These are phyloP conservation scores for Sparidentex hasta DNA, from an alignment of 2,797 vertebrate genomes.

Conservation along the genomic window DNA sequence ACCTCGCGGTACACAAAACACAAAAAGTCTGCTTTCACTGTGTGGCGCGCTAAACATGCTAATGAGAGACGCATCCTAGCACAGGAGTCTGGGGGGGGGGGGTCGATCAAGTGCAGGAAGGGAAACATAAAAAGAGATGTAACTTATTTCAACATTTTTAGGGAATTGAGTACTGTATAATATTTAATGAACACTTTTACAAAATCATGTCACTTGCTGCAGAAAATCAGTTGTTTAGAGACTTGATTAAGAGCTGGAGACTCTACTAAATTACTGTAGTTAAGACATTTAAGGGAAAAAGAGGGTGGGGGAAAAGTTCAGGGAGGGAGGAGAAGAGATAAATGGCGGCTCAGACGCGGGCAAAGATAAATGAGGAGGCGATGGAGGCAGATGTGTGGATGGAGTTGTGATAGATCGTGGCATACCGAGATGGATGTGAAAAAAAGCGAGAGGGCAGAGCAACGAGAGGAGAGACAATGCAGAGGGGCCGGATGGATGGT, in stretches of 20 bases:
- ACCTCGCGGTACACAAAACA: conserved; percentile 61
- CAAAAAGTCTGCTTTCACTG: conserved; percentile 35
- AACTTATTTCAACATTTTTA: not conserved
- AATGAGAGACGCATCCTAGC: conserved; percentile 57
- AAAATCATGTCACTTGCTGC: not conserved
- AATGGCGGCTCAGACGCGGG: conserved; percentile 22
- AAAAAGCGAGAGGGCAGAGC: conserved; percentile 38
- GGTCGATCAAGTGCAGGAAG: not conserved
- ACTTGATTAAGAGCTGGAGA: not conserved
- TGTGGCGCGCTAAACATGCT: conserved; percentile 55
- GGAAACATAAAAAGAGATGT: conserved; percentile 12
- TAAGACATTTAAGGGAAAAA: conserved; percentile 37
- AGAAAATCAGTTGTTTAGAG: not conserved
- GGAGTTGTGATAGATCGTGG: conserved; percentile 61
- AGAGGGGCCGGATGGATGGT: conserved; percentile 44
- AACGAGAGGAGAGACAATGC: conserved; percentile 55
- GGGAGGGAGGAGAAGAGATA: conserved; percentile 17
- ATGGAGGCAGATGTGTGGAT: conserved; percentile 44
- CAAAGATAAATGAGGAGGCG: conserved; percentile 40
- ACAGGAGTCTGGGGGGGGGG: not conserved
- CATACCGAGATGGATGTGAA: conserved; percentile 57
- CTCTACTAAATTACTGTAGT: conserved; percentile 12
- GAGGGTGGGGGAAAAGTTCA: conserved; percentile 9
- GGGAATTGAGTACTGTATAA: not conserved
- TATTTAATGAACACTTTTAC: not conserved